Conservation (phyloP, 2,113 vertebrate species). For the Phrynosoma blainvillii region DNA sequence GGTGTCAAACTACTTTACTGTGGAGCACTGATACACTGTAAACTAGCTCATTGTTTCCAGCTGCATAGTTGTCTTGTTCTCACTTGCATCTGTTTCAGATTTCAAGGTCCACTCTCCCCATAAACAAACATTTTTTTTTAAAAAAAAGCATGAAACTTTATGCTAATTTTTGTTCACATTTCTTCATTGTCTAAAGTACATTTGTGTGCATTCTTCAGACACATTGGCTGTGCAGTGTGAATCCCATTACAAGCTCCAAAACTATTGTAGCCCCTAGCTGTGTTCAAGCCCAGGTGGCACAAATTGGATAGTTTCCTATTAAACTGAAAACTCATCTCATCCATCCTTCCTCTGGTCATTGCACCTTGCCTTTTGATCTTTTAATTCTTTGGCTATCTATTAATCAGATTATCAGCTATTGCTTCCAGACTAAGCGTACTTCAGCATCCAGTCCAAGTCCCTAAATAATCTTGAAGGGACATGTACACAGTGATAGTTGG, state of each 20-base stretch:
- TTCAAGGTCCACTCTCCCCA: too few species aligned
- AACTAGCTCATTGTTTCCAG: background rate
- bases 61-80: background rate
- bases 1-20: too few species aligned
- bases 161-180: background rate
- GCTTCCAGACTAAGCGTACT: too few species aligned
- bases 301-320: background rate
- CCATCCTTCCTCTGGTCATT: background rate
- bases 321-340: background rate
- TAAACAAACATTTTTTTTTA: too few species aligned
- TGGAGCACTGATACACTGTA: background rate
- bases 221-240: background rate
- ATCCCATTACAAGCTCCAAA: background rate
- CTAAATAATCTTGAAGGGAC: too few species aligned
- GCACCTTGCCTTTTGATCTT: conserved; percentile 15
- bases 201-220: background rate
- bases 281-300: background rate
- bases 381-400: background rate
- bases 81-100: too few species aligned
- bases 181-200: background rate
- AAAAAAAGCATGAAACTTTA: too few species aligned
- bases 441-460: background rate
- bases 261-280: too few species aligned
- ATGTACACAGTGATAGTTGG: too few species aligned
- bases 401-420: background rate